Evolutionary conservation across 2,888 invertebrate species (phyloP).

Genomic region (Volucella inanis): DNA sequence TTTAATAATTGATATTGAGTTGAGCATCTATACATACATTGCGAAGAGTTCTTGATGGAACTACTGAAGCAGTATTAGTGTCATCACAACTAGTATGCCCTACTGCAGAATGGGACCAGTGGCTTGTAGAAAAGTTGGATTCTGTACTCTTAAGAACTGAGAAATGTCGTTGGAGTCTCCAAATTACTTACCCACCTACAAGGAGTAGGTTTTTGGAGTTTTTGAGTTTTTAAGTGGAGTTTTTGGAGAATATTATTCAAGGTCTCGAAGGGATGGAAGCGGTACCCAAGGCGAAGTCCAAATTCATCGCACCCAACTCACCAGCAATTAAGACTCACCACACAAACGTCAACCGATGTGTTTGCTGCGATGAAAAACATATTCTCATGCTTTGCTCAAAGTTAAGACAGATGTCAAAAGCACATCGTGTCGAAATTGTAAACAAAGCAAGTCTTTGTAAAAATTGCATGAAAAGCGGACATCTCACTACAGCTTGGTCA

Average conservation of each 20-base stretch:
- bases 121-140: constrained; percentile 51
- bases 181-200: too few relatives aligned
- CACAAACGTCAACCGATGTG: constrained; percentile 28
- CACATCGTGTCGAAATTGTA: constrained; percentile 4
- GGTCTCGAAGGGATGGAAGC: constrained; percentile 40
- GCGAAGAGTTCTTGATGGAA: constrained; percentile 42
- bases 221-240: too few relatives aligned
- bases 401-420: not conserved
- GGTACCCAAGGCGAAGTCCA: not conserved
- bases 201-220: not conserved
- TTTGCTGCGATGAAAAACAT: too few relatives aligned
- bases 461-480: constrained; percentile 47
- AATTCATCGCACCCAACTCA: not conserved
- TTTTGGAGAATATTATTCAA: constrained; percentile 41
- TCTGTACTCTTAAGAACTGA: too few relatives aligned
- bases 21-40: constrained; percentile 21
- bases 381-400: too few relatives aligned
- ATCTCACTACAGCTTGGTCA: constrained; percentile 24
- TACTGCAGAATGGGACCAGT: constrained; percentile 48
- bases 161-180: too few relatives aligned
- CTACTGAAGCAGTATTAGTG: constrained; percentile 39
- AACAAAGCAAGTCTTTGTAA: constrained; percentile 28
- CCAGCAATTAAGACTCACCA: constrained; percentile 30
- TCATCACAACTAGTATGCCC: constrained; percentile 33
- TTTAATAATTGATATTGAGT: too few relatives aligned